Evolutionary conservation across 2,888 invertebrate species (phyloP).

Genomic region (Polyploca ridens): DNA sequence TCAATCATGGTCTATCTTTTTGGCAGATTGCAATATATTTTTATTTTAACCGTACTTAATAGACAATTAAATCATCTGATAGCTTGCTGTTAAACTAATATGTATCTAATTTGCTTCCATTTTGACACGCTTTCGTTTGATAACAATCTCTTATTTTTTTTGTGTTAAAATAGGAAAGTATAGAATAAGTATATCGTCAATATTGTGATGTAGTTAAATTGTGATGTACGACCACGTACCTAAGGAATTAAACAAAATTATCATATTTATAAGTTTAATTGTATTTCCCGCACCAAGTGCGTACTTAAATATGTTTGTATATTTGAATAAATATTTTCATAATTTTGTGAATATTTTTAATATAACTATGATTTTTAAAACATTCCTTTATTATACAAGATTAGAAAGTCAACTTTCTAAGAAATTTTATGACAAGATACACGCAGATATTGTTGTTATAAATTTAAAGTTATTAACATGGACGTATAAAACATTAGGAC

Average conservation of each 20-base stretch:
- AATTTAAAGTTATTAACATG: no score
- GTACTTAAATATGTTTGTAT: constrained; percentile 19
- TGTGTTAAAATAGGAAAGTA: not conserved
- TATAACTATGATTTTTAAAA: not conserved
- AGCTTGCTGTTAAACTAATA: no score
- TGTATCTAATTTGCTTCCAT: not conserved
- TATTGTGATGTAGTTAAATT: constrained; percentile 12
- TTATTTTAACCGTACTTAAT: no score
- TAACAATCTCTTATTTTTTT: not conserved
- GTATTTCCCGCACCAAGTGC: not conserved
- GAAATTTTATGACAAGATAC: no score
- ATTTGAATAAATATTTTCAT: constrained; percentile 19
- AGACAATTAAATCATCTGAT: not conserved
- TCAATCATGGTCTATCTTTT: no score
- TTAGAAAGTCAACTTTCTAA: not conserved
- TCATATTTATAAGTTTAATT: not conserved
- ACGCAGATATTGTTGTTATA: no score
- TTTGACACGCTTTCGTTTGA: not conserved
- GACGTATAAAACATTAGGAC: no score
- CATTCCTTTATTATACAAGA: not conserved
- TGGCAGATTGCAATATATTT: no score
- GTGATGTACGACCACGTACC: constrained; percentile 15
- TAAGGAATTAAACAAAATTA: constrained; percentile 14
- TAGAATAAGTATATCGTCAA: constrained; percentile 1
- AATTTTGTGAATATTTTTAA: constrained; percentile 14